phyloP scores from a whole-genome alignment of 2,113 vertebrate species.

The Rynchops niger region DNA sequence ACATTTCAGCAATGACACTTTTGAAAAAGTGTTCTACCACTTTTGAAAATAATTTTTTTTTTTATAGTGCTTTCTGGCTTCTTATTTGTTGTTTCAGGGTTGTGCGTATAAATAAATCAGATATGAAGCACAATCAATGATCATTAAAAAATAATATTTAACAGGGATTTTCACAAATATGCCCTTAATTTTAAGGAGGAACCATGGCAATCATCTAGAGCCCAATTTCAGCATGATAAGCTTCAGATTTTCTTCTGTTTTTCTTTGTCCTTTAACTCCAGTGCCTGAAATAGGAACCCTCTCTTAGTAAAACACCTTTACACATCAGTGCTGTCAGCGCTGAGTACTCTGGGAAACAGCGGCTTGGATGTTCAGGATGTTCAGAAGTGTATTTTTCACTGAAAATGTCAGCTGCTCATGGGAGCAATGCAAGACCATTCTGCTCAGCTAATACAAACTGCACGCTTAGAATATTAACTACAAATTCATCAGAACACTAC shows the following conservation, averaged over 20 bases:
- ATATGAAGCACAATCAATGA: not conserved
- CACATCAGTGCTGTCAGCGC: not conserved
- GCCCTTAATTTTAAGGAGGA: not conserved
- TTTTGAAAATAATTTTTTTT: not conserved
- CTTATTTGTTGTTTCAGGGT: not conserved
- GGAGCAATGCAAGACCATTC: not conserved
- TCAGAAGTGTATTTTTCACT: not conserved
- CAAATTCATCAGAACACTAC: not conserved
- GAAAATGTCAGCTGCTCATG: not conserved
- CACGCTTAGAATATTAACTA: not conserved
- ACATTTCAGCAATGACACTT: not conserved
- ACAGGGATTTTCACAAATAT: not conserved
- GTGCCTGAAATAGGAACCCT: not conserved
- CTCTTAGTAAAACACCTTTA: not conserved
- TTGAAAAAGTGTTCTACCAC: not conserved
- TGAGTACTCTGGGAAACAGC: not conserved
- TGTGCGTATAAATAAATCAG: not conserved
- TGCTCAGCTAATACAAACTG: not conserved
- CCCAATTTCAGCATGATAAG: not conserved
- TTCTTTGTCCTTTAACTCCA: not conserved
- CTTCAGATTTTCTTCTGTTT: not conserved
- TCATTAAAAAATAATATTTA: not conserved
- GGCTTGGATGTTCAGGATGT: not conserved
- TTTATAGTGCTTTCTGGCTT: not conserved
- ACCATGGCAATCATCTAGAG: not conserved